These are phyloP conservation scores for Pachypsylla venusta DNA, from an alignment of 1,140 invertebrate genomes.

Conservation along the genomic window DNA sequence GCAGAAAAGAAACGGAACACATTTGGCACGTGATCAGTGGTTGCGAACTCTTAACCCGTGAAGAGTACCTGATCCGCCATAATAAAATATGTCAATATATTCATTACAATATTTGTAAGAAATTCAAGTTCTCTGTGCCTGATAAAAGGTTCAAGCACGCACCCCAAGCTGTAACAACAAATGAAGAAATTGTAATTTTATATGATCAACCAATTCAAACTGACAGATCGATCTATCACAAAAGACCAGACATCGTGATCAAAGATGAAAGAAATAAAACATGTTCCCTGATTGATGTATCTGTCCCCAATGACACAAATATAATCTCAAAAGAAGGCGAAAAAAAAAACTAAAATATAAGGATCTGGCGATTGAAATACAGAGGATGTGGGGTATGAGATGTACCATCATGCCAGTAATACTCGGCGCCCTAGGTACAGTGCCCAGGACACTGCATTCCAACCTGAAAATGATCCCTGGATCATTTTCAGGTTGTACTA, in stretches of 20 bases:
- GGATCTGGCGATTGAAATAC: neutral
- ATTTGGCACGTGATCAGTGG: neutral
- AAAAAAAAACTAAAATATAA: neutral
- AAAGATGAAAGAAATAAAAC: neutral
- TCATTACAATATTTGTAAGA: neutral
- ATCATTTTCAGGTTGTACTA: too few relatives aligned
- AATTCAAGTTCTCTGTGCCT: neutral
- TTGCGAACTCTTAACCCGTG: neutral
- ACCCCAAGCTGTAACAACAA: neutral
- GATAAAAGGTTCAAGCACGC: neutral
- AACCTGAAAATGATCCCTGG: too few relatives aligned
- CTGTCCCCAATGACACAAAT: neutral
- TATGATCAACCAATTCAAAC: neutral
- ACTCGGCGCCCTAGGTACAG: neutral
- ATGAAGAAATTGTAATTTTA: neutral
- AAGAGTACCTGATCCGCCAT: neutral
- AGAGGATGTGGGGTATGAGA: neutral
- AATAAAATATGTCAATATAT: neutral
- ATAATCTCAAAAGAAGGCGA: neutral
- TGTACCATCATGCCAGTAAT: neutral
- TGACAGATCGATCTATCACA: neutral
- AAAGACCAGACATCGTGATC: neutral
- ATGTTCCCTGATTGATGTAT: neutral
- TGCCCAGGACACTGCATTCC: too few relatives aligned
- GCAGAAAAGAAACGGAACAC: neutral